phyloP scores from a whole-genome alignment of 2,888 invertebrate species.

The Nebria brevicollis region DNA sequence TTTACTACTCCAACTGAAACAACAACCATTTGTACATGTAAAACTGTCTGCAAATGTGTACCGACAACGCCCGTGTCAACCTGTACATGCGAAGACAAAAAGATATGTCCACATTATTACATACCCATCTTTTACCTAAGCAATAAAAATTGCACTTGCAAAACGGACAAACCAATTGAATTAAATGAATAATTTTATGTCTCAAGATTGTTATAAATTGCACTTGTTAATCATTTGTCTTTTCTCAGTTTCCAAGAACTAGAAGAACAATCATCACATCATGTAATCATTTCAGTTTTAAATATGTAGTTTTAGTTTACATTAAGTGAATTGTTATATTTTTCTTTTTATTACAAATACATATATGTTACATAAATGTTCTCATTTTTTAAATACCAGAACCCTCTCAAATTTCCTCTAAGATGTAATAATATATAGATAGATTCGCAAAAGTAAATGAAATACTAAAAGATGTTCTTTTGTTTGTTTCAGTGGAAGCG shows the following conservation, averaged over 20 bases:
- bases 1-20: too few relatives aligned
- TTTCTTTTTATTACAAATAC: too few relatives aligned
- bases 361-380: too few relatives aligned
- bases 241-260: neutral
- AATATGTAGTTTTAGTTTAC: too few relatives aligned
- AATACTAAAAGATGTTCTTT: neutral
- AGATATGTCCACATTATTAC: slow-evolving; percentile 34
- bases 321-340: too few relatives aligned
- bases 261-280: too few relatives aligned
- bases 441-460: neutral
- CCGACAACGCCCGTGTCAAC: neutral
- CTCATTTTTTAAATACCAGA: too few relatives aligned
- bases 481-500: slow-evolving; percentile 81
- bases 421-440: too few relatives aligned
- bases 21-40: too few relatives aligned
- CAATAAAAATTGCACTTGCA: slow-evolving; percentile 25
- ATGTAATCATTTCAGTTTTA: neutral
- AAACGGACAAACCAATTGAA: slow-evolving; percentile 2
- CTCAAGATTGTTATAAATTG: neutral
- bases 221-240: neutral
- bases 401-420: too few relatives aligned
- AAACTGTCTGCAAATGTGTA: neutral
- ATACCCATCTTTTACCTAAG: slow-evolving; percentile 32
- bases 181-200: neutral
- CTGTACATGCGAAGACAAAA: slow-evolving; percentile 9